Evolutionary conservation across 2,113 vertebrate genomes (phyloP), one percentile per base, ranked within the genome.

Genomic region (Panthera tigris): DNA sequence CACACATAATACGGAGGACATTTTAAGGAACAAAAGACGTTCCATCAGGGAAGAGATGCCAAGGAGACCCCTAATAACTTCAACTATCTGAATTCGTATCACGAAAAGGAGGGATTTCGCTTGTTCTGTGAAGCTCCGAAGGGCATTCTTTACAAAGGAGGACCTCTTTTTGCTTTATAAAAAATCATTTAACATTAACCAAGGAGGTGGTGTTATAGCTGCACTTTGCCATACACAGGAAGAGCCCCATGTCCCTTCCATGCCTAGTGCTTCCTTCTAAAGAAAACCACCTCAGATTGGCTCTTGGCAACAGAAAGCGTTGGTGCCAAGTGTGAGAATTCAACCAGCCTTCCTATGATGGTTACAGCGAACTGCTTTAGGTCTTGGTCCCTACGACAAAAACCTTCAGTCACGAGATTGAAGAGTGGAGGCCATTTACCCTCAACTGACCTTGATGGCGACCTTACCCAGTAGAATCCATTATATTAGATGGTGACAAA

Each of bases 1-100:
- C 1, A 19, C 12, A 18, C 16, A 63, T 7, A 71, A 27, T n/a
- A 68, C 2, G 16, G 5, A 7, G 33, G 41, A 13, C 1, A n/a
- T 78, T 65, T 78, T 50, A 57, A 87, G 48, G 36, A 57, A 57
- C 1, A 48, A 39, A 83, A 83, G 48, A 27, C 36, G 3, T 65
- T 61, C 29, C 15, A 29, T 0, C 89, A 12, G 39, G n/a, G 63
- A 69, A 55, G 11, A 41, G 19, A 57, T 12, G 13, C 4, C 25
- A 57, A 61, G 6, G 27, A 92, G 33, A 6, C 15, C 33, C 41
- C 57, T 7, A 33, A 8, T 29, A 48, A 78, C 9, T 93, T 39
- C 15, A 39, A 82, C 45, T 82, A 61, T 23, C 29, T 66, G 25
- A n/a, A 33, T 39, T 45, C 25, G 5, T 4, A 16, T 41, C 36